Conservation (phyloP, 2,113 vertebrate genomes). For the Hyperopisus bebe region DNA sequence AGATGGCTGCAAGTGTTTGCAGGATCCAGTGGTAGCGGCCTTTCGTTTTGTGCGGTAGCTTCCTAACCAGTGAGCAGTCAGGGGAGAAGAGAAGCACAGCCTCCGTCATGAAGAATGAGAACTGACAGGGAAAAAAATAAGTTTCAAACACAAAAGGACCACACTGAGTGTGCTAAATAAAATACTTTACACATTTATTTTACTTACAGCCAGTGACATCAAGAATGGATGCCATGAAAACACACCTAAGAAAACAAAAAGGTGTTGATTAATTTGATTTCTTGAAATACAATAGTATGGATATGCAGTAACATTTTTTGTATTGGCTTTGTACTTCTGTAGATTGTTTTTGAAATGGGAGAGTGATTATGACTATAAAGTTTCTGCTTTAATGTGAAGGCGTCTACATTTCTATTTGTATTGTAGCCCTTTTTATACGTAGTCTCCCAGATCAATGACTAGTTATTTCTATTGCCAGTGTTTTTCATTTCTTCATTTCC, state of each 20-base stretch:
- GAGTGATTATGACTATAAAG: neutral
- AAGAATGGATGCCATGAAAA: conserved; percentile 96
- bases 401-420: neutral
- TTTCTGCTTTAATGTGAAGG: neutral
- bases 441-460: neutral
- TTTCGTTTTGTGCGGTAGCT: conserved; percentile 73
- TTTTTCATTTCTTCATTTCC: neutral
- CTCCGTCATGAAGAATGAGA: conserved; percentile 89
- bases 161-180: neutral
- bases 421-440: neutral
- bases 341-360: neutral
- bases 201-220: conserved; percentile 90
- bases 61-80: conserved; percentile 67
- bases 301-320: neutral
- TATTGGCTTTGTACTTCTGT: neutral
- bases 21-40: conserved; percentile 80
- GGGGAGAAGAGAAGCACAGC: conserved; percentile 87
- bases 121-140: conserved; percentile 56
- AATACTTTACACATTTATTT: neutral
- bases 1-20: conserved; percentile 70
- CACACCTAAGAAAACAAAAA: conserved; percentile 68
- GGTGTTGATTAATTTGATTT: neutral
- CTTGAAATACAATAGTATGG: neutral
- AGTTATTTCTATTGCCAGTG: neutral
- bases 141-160: neutral